These are phyloP conservation scores for Mobula hypostoma DNA, from an alignment of 2,113 vertebrate genomes.

Conservation along the genomic window DNA sequence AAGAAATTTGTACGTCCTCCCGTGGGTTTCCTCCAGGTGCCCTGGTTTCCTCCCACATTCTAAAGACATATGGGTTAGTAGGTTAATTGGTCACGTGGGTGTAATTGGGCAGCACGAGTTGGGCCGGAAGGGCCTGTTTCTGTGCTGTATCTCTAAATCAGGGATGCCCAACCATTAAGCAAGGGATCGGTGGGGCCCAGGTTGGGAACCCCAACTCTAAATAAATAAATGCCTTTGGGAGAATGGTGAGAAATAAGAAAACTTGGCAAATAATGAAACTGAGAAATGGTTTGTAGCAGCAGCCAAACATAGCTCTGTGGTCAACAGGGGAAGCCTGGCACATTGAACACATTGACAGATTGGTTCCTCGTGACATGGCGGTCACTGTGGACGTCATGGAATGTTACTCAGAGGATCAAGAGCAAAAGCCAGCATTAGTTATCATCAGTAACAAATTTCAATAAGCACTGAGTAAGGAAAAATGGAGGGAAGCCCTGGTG, in stretches of 20 bases:
- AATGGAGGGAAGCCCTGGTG: slow-evolving; percentile 3
- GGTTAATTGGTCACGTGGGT: too few relatives aligned
- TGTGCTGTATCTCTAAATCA: too few relatives aligned
- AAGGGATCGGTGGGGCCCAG: too few relatives aligned
- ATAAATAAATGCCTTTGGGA: background rate
- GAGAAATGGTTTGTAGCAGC: background rate
- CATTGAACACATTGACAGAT: slow-evolving; percentile 16
- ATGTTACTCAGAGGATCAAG: background rate
- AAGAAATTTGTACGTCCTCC: too few relatives aligned
- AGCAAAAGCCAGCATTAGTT: slow-evolving; percentile 26
- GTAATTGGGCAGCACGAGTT: too few relatives aligned
- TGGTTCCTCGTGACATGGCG: background rate
- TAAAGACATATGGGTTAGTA: too few relatives aligned
- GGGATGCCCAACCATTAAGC: too few relatives aligned
- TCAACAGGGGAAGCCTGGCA: slow-evolving; percentile 3
- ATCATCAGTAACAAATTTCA: slow-evolving; percentile 15
- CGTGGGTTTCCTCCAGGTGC: too few relatives aligned
- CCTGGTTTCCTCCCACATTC: too few relatives aligned
- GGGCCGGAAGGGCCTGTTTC: too few relatives aligned
- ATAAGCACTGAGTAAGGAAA: background rate
- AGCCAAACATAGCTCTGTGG: slow-evolving; percentile 9
- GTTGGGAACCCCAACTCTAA: too few relatives aligned
- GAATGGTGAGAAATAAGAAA: background rate
- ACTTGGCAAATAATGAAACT: background rate
- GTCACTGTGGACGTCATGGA: background rate